Evolutionary conservation across 1,140 invertebrate genomes (phyloP).

Genomic region (Drosophila sp.): DNA sequence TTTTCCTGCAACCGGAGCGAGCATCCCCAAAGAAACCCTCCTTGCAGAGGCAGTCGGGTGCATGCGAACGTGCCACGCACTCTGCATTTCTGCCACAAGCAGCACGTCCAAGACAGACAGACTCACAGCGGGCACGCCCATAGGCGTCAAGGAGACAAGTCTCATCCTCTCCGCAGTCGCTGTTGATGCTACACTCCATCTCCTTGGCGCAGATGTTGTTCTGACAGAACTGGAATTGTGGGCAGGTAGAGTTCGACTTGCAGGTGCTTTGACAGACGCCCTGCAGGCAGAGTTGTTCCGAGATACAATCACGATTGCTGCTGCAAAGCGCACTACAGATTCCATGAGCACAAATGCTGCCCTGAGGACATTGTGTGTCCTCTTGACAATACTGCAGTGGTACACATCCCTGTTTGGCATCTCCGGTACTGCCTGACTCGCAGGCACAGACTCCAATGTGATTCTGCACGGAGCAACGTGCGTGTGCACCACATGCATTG

Average conservation of each 20-base stretch:
- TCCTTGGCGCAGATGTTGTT: constrained; percentile 94
- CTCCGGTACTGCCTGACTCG: constrained; percentile 92
- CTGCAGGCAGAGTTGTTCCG: constrained; percentile 92
- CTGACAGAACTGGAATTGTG: constrained; percentile 91
- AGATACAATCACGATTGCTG: constrained; percentile 91
- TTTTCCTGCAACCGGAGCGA: constrained; percentile 90
- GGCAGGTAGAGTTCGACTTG: constrained; percentile 90
- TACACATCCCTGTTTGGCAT: constrained; percentile 93
- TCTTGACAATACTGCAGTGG: constrained; percentile 91
- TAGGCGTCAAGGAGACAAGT: constrained; percentile 89
- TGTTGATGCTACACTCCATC: constrained; percentile 88
- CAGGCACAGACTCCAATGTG: constrained; percentile 93
- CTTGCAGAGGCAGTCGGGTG: constrained; percentile 91
- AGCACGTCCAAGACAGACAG: constrained; percentile 88
- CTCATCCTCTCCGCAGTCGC: constrained; percentile 89
- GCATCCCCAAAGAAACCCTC: constrained; percentile 92
- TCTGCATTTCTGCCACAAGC: constrained; percentile 92
- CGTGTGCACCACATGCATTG: constrained; percentile 92
- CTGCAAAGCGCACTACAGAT: constrained; percentile 91
- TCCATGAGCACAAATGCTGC: constrained; percentile 92
- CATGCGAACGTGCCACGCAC: constrained; percentile 89
- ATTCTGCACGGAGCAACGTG: constrained; percentile 89
- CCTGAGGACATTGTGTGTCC: constrained; percentile 91
- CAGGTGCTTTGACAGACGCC: constrained; percentile 92
- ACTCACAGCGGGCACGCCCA: constrained; percentile 90